Conservation (phyloP, 92 coral and sea anemone species). For the Zoanthus sansibaricus region DNA sequence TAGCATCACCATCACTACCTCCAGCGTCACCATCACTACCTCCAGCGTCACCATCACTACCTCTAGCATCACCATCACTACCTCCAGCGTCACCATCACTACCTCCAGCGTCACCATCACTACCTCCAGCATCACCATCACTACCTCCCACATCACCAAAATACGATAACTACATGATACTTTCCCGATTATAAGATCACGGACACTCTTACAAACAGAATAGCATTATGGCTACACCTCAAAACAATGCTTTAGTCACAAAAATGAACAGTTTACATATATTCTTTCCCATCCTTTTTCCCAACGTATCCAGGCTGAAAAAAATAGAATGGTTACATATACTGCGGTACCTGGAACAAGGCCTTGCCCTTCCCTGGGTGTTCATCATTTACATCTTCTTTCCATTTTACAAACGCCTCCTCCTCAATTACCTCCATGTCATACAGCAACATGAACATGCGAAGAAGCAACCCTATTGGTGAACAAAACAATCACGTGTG, state of each 20-base stretch:
- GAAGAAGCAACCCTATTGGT: slow-evolving; percentile 83
- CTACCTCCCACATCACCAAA: neutral
- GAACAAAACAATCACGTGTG: neutral
- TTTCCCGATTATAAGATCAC: no score
- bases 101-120: neutral
- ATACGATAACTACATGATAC: no score
- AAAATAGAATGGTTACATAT: no score
- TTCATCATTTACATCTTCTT: slow-evolving; percentile 96
- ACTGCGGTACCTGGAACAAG: slow-evolving; percentile 82
- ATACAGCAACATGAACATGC: slow-evolving; percentile 94
- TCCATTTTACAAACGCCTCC: slow-evolving; percentile 97
- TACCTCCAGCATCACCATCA: neutral
- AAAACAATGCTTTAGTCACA: no score
- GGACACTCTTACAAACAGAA: no score
- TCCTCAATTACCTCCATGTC: slow-evolving; percentile 97
- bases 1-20: neutral
- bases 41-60: neutral
- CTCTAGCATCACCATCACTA: neutral
- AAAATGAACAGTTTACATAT: no score
- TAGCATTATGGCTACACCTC: no score
- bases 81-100: neutral
- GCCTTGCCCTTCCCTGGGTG: slow-evolving; percentile 99
- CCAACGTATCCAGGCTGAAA: no score
- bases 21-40: neutral
- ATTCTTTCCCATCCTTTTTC: neutral